phyloP scores from a whole-genome alignment of 1,140 invertebrate species.

The Marisa cornuarietis region DNA sequence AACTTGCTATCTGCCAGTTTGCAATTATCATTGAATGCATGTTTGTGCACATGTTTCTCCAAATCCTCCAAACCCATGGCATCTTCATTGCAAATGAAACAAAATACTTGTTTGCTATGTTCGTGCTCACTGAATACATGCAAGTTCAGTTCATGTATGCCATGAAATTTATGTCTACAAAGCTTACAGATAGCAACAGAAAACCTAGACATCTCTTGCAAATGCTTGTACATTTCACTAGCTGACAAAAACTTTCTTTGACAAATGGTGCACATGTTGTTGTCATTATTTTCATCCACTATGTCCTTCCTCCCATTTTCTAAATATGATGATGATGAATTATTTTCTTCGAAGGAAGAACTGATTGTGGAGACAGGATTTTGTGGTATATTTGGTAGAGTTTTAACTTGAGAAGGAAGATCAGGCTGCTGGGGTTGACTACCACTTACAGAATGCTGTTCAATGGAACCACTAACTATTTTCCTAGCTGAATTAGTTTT shows the following conservation, averaged over 20 bases:
- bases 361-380: too few relatives aligned
- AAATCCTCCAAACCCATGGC: slow-evolving; percentile 3
- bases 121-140: slow-evolving; percentile 17
- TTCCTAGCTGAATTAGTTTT: too few relatives aligned
- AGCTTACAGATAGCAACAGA: slow-evolving; percentile 8
- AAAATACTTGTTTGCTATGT: slow-evolving; percentile 5
- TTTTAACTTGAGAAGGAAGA: too few relatives aligned
- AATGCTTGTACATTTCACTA: not conserved
- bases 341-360: too few relatives aligned
- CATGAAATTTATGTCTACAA: slow-evolving; percentile 14
- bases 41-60: slow-evolving; percentile 18
- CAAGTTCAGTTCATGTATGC: slow-evolving; percentile 19
- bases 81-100: slow-evolving; percentile 12
- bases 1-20: not conserved
- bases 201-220: not conserved
- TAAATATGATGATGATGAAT: too few relatives aligned
- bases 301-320: too few relatives aligned
- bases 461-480: too few relatives aligned
- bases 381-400: too few relatives aligned
- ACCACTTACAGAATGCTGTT: too few relatives aligned
- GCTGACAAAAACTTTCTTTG: not conserved
- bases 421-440: too few relatives aligned
- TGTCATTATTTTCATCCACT: too few relatives aligned
- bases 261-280: slow-evolving; percentile 2
- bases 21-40: not conserved